Evolutionary conservation across 2,888 invertebrate species (phyloP), one percentile per base, ranked within the genome.

Genomic region (Encarsia formosa): DNA sequence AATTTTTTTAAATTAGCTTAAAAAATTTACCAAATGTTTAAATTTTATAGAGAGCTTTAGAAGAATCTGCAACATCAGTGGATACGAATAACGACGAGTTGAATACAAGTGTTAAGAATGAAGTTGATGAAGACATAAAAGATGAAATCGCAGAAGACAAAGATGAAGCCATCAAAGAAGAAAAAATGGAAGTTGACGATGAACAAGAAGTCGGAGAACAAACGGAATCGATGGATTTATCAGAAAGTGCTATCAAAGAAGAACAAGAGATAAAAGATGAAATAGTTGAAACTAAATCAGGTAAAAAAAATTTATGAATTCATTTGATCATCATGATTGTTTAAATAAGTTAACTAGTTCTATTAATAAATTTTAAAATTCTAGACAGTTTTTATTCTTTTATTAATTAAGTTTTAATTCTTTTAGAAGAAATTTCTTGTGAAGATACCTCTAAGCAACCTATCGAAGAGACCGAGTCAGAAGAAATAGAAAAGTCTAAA

Each of bases 181-280:
- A 52, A 0, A 65, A 76, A 37, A 42, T 61, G 24, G 55, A 59
- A 22, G n/a, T n/a, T n/a, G 20, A 4, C 2, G 2, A 19, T 20
- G 22, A 49, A 22, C 58, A 60, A 29, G 49, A 45, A 16, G 37
- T 45, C 11, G 24, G 37, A 38, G 58, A 58, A 48, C 34, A 24
- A 22, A 26, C 32, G 23, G 34, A 64, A 48, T 35, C 31, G 20
- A 26, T 35, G 23, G 35, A 64, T 11, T 83, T 83, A 6, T 6
- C 35, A n/a, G 84, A 83, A 56, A 85, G 85, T 61, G 86, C 85
- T 65, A 13, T n/a, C 16, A 24, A n/a, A 37, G 41, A 42, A 24
- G 18, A 26, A 26, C 6, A 26, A 26, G 26, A 26, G 26, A 11
- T 26, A 8, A 26, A 26, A 6, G 26, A 26, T 8, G 26, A 26